These are phyloP conservation scores for Characodon lateralis DNA, from an alignment of 2,797 vertebrate genomes.

Conservation along the genomic window DNA sequence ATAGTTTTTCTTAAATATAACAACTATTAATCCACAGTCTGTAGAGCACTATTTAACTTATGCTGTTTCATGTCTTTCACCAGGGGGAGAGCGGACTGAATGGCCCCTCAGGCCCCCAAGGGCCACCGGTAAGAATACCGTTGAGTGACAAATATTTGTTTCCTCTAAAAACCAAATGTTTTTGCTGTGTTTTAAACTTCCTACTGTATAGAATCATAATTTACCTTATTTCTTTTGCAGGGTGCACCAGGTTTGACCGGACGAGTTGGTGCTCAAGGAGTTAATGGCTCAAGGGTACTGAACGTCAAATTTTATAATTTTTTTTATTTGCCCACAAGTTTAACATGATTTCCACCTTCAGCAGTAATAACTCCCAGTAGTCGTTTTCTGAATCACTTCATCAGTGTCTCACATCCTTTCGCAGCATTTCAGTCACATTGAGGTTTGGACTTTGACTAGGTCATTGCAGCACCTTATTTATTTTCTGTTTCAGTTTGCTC, in stretches of 20 bases:
- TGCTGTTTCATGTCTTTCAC: slow-evolving; percentile 23
- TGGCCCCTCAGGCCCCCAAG: slow-evolving; percentile 69
- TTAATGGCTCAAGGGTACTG: slow-evolving; percentile 86
- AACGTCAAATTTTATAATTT: not conserved
- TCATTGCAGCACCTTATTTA: not conserved
- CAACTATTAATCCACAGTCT: no score
- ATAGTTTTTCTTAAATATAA: no score
- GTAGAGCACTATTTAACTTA: not conserved
- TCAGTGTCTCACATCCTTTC: not conserved
- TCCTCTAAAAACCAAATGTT: not conserved
- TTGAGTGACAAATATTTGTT: not conserved
- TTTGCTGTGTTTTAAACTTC: not conserved
- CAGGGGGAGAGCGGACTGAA: slow-evolving; percentile 79
- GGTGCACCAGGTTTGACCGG: slow-evolving; percentile 83
- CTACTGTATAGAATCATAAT: slow-evolving; percentile 8
- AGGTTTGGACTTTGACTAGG: not conserved
- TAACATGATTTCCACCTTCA: not conserved
- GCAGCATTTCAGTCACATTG: not conserved
- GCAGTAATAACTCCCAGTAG: not conserved
- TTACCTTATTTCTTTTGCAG: slow-evolving; percentile 65
- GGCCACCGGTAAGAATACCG: slow-evolving; percentile 65
- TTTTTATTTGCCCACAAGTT: not conserved
- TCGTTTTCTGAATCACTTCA: not conserved
- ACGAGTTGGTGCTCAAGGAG: slow-evolving; percentile 77
- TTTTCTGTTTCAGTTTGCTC: not conserved